phyloP scores from a whole-genome alignment of 2,113 vertebrate genomes.

The Calonectris borealis region DNA sequence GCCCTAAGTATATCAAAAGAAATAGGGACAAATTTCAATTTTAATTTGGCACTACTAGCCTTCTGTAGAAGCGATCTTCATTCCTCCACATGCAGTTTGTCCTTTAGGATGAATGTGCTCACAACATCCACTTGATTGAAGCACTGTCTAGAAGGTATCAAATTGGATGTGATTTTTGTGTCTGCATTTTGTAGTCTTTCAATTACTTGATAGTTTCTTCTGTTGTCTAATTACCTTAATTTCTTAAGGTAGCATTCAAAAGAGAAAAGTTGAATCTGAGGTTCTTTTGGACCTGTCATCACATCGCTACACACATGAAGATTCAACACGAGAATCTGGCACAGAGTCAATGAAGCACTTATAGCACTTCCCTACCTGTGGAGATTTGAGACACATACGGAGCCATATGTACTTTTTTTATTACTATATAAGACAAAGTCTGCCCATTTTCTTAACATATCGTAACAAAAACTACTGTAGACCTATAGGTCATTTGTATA shows the following conservation, averaged over 20 bases:
- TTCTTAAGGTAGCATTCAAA: not conserved
- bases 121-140: not conserved
- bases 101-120: not conserved
- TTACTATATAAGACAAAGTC: not conserved
- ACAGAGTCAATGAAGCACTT: not conserved
- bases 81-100: not conserved
- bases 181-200: not conserved
- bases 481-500: not conserved
- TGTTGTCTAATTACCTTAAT: not conserved
- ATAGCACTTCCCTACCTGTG: not conserved
- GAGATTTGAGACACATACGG: not conserved
- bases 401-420: not conserved
- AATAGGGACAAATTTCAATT: not conserved
- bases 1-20: not conserved
- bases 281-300: not conserved
- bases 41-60: not conserved
- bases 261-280: not conserved
- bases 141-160: not conserved
- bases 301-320: rapidly evolving
- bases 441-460: not conserved
- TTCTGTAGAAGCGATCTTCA: not conserved
- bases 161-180: not conserved
- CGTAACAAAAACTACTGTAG: not conserved
- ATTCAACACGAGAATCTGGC: not conserved
- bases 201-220: not conserved